These are phyloP conservation scores for Pseudorhombus dupliciocellatus DNA, from an alignment of 2,113 vertebrate species.

Conservation along the genomic window DNA sequence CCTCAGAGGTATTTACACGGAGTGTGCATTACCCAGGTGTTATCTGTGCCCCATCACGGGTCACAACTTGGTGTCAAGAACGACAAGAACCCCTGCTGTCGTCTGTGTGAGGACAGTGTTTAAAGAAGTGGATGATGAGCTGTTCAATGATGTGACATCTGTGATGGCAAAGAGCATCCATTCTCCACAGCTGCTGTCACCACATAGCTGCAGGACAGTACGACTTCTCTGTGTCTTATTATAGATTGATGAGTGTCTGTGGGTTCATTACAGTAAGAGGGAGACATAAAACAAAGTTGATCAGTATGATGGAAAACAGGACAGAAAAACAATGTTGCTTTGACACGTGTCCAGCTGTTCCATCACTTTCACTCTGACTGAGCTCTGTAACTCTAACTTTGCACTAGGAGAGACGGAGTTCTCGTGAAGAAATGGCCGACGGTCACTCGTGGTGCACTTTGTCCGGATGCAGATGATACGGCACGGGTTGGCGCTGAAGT, in stretches of 20 bases:
- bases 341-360: neutral
- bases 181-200: neutral
- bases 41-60: neutral
- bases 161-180: no score
- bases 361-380: neutral
- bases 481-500: neutral
- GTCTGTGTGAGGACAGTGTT: neutral
- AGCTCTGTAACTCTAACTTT: constrained; percentile 42
- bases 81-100: neutral
- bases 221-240: neutral
- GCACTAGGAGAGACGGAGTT: constrained; percentile 39
- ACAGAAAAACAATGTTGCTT: neutral
- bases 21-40: neutral
- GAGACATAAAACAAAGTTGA: neutral
- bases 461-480: constrained; percentile 13
- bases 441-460: constrained; percentile 15
- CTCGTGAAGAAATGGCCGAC: neutral
- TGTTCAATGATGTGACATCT: neutral
- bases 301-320: constrained; percentile 10
- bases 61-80: no score
- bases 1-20: neutral
- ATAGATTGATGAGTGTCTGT: neutral
- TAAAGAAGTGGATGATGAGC: neutral
- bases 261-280: neutral
- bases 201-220: neutral